These are phyloP conservation scores for Vanessa cardui DNA, from an alignment of 2,888 invertebrate species.

Conservation along the genomic window DNA sequence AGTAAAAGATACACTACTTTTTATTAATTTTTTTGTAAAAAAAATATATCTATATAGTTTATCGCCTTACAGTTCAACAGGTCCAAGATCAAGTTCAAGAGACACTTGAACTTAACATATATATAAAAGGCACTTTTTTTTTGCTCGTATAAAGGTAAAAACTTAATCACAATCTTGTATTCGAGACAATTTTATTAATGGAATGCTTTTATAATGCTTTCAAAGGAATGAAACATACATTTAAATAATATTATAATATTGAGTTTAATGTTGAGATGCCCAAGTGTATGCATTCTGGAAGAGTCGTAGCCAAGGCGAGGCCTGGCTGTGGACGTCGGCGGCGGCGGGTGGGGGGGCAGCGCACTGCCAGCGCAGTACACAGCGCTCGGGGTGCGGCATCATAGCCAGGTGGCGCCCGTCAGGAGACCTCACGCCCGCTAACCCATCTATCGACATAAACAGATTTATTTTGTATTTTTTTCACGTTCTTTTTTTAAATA, in stretches of 20 bases:
- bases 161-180: not conserved
- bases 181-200: not conserved
- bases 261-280: conserved; percentile 69
- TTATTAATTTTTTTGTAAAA: too few relatives aligned
- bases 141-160: not conserved
- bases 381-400: conserved; percentile 99
- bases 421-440: conserved; percentile 94
- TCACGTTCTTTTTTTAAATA: too few relatives aligned
- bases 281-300: conserved; percentile 94
- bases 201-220: not conserved
- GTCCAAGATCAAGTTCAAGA: too few relatives aligned
- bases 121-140: not conserved
- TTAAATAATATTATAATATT: too few relatives aligned
- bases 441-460: conserved; percentile 81
- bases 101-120: not conserved
- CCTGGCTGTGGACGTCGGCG: conserved; percentile 77
- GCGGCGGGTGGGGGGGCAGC: conserved; percentile 80
- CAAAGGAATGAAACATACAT: too few relatives aligned
- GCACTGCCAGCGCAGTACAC: conserved; percentile 95
- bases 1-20: too few relatives aligned
- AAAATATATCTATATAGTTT: too few relatives aligned
- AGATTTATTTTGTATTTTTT: not conserved
- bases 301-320: conserved; percentile 95
- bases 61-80: too few relatives aligned
- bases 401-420: conserved; percentile 97